Evolutionary conservation across 2,888 invertebrate species (phyloP).

Genomic region (Adelognathus sp.): DNA sequence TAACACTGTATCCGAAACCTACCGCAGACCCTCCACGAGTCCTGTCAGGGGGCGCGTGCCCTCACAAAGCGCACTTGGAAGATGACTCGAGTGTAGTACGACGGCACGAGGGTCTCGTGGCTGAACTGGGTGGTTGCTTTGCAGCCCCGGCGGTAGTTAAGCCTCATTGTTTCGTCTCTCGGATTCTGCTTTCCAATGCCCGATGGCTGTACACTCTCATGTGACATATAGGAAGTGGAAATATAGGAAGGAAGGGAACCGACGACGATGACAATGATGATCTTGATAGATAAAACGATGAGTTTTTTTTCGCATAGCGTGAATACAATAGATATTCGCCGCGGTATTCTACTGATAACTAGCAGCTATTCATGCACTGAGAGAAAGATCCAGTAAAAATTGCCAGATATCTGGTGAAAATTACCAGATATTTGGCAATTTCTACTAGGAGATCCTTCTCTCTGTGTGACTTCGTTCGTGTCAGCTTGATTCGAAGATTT

Average conservation of each 20-base stretch:
- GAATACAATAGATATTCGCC: too few relatives aligned
- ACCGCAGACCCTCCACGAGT: constrained; percentile 69
- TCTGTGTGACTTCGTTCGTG: too few relatives aligned
- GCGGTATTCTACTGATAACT: too few relatives aligned
- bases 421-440: too few relatives aligned
- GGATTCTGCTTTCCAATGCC: constrained; percentile 18
- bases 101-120: constrained; percentile 51
- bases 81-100: constrained; percentile 76
- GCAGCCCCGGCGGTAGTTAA: constrained; percentile 69
- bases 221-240: background rate
- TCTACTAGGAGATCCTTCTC: too few relatives aligned
- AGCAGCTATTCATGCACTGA: too few relatives aligned
- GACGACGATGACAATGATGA: constrained; percentile 39
- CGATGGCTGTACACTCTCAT: constrained; percentile 43
- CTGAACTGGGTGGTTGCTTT: constrained; percentile 49
- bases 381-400: too few relatives aligned
- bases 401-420: too few relatives aligned
- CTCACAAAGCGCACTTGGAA: constrained; percentile 78
- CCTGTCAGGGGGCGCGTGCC: constrained; percentile 76
- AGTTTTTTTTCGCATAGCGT: background rate
- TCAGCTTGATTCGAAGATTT: too few relatives aligned
- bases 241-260: constrained; percentile 20
- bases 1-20: constrained; percentile 63
- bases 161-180: constrained; percentile 76
- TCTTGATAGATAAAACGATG: constrained; percentile 15